Conservation (phyloP, 1,140 invertebrate species). For the Caerostris darwini region DNA sequence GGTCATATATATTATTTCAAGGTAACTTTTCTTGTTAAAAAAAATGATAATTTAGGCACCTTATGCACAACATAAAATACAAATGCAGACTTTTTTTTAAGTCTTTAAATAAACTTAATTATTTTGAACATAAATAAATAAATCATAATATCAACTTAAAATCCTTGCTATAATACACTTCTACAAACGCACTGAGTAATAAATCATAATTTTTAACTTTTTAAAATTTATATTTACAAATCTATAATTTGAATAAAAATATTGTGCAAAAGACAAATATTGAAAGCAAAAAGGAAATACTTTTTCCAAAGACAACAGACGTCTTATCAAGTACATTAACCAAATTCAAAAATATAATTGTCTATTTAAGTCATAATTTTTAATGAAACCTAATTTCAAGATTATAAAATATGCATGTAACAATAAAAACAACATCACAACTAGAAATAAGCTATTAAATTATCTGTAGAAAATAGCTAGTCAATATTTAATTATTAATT, state of each 20-base stretch:
- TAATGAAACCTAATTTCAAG: neutral
- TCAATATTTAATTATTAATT: neutral
- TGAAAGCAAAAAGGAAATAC: neutral
- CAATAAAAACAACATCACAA: constrained; percentile 21
- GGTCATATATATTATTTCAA: no score
- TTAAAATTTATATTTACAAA: neutral
- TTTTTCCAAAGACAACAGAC: neutral
- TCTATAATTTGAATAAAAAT: neutral
- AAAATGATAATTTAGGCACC: neutral
- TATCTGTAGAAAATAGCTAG: neutral
- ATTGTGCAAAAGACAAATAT: constrained; percentile 19
- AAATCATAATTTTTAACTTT: neutral
- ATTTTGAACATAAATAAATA: neutral
- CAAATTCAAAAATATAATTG: neutral
- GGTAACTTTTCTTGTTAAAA: neutral
- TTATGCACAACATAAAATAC: constrained; percentile 4
- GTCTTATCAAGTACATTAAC: neutral
- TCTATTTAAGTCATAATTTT: constrained; percentile 3
- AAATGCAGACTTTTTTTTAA: neutral
- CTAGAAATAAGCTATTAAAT: neutral
- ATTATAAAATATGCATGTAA: constrained; percentile 6
- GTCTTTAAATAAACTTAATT: neutral
- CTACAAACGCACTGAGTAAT: neutral
- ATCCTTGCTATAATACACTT: neutral
- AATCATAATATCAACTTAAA: neutral